These are phyloP conservation scores for Microcebus murinus DNA, from an alignment of 2,113 vertebrate species.

Conservation along the genomic window DNA sequence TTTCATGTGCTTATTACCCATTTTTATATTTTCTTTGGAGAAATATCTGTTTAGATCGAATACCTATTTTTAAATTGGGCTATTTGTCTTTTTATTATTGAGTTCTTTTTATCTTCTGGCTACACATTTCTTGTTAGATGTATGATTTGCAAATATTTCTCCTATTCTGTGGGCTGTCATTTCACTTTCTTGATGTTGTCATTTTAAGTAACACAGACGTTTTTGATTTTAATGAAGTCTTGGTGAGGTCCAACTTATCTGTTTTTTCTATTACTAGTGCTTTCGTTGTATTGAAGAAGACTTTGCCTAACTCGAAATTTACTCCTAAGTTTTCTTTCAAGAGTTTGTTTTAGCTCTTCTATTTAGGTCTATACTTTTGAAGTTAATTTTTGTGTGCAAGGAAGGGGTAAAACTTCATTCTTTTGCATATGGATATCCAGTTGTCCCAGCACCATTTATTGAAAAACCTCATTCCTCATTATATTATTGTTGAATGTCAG, in stretches of 20 bases:
- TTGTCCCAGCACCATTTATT: background rate
- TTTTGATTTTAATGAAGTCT: slow-evolving; percentile 53
- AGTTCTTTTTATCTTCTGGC: slow-evolving; percentile 4
- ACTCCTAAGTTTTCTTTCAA: background rate
- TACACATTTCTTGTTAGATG: background rate
- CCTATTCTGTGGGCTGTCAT: background rate
- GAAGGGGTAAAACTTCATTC: background rate
- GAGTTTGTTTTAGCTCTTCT: background rate
- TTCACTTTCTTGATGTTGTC: background rate
- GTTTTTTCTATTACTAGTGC: background rate
- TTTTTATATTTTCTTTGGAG: background rate
- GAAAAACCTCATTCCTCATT: slow-evolving; percentile 5
- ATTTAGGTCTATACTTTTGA: background rate
- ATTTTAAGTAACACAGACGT: background rate
- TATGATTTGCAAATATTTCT: background rate
- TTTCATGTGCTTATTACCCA: background rate
- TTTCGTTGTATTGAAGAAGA: slow-evolving; percentile 33
- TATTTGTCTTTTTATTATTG: background rate
- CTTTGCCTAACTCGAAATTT: slow-evolving; percentile 24
- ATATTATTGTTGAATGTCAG: background rate
- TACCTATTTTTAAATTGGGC: background rate
- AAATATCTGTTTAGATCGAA: background rate
- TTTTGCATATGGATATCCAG: background rate
- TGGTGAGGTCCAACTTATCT: background rate
- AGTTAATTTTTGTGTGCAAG: slow-evolving; percentile 45